Conservation (phyloP, 23 tunicate genomes). For the Aplidium turbinatum region DNA sequence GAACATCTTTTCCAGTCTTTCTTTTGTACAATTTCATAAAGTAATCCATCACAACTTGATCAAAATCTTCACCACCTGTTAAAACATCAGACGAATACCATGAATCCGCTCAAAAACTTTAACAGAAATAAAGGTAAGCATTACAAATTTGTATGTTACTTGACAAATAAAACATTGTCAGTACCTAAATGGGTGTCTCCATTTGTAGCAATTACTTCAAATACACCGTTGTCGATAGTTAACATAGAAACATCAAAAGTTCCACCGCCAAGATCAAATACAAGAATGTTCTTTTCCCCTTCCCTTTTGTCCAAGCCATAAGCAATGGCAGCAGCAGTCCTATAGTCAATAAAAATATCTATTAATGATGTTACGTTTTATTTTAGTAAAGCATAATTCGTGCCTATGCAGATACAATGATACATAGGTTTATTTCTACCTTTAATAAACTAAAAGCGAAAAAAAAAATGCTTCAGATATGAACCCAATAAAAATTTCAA, state of each 20-base stretch:
- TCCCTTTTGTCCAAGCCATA: constrained; percentile 91
- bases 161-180: neutral
- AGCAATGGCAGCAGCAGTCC: constrained; percentile 97
- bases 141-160: neutral
- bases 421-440: too few species aligned
- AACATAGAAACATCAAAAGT: constrained; percentile 97
- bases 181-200: constrained; percentile 97
- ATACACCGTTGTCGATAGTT: constrained; percentile 95
- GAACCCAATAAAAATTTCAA: too few species aligned
- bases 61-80: constrained; percentile 98
- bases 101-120: too few species aligned
- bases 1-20: constrained; percentile 88
- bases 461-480: too few species aligned
- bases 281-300: constrained; percentile 97
- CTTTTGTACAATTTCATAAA: constrained; percentile 96
- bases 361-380: too few species aligned
- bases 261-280: constrained; percentile 99
- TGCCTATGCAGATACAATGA: too few species aligned
- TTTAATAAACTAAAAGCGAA: too few species aligned
- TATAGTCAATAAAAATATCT: too few species aligned
- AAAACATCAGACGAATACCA: too few species aligned
- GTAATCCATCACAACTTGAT: constrained; percentile 93
- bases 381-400: too few species aligned
- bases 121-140: too few species aligned
- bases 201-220: constrained; percentile 94